A percentile compares a stretch with the other conserved stretches of the same genome.
Conservation (phyloP, 2,113 vertebrate genomes). For the Eira barbara region DNA sequence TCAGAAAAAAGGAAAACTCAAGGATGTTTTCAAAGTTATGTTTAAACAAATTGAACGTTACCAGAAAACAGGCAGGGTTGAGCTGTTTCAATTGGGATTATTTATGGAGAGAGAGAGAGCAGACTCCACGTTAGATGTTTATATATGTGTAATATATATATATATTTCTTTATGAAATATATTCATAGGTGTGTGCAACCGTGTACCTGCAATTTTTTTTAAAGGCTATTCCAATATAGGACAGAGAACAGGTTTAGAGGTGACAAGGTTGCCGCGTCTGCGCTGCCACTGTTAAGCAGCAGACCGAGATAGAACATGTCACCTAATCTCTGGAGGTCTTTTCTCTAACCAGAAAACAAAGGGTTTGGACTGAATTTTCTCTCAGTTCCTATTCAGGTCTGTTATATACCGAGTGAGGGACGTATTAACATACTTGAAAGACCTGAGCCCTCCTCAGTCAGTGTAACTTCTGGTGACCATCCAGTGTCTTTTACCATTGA, state of each 20-base stretch:
- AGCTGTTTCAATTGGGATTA: not conserved
- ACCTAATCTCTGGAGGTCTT: not conserved
- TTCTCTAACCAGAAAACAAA: not conserved
- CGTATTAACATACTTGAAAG: not conserved
- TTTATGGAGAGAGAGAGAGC: not conserved
- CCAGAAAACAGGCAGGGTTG: not conserved
- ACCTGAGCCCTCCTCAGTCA: not conserved
- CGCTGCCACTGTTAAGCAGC: too few species aligned
- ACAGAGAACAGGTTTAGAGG: not conserved
- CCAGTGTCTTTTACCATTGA: not conserved
- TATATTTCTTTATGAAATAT: not conserved
- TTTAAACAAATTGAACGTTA: not conserved
- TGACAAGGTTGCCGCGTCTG: rapidly evolving
- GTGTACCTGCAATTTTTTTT: not conserved
- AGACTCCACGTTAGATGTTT: not conserved
- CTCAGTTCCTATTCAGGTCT: not conserved
- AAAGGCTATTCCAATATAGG: not conserved
- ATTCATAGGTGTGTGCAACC: not conserved
- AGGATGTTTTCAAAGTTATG: not conserved
- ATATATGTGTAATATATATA: not conserved
- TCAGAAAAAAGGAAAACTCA: not conserved
- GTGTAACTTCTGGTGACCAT: not conserved
- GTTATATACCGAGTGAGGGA: not conserved
- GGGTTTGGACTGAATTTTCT: not conserved
- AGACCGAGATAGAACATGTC: too few species aligned